These are phyloP conservation scores for Temnothorax rugatulus DNA, from an alignment of 2,888 invertebrate genomes.

Conservation along the genomic window DNA sequence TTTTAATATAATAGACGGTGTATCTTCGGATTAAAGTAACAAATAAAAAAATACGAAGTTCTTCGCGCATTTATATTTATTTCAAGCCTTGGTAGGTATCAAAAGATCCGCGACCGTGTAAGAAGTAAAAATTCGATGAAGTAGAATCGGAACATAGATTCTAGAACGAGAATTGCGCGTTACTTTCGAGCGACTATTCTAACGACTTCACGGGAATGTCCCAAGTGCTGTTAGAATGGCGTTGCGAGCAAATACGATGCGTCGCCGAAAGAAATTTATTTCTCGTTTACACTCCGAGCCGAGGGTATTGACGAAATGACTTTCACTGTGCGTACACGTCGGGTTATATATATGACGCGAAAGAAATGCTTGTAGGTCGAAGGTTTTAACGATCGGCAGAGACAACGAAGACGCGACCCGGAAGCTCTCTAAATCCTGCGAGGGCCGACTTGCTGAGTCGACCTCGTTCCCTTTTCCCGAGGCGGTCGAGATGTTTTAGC, in stretches of 20 bases:
- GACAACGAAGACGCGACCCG: constrained; percentile 13
- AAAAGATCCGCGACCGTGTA: neutral
- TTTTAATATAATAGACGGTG: neutral
- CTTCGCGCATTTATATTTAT: neutral
- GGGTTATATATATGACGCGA: constrained; percentile 13
- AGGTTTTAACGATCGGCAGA: constrained; percentile 46
- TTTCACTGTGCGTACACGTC: constrained; percentile 45
- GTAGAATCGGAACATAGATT: neutral
- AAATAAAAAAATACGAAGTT: neutral
- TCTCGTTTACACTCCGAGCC: constrained; percentile 4
- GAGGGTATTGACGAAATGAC: constrained; percentile 28
- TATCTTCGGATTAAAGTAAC: neutral
- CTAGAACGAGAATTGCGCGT: neutral
- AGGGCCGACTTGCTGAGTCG: constrained; percentile 24
- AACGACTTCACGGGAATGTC: constrained; percentile 7
- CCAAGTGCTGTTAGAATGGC: constrained; percentile 2
- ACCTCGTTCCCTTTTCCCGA: constrained; percentile 65
- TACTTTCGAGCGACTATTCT: constrained; percentile 26
- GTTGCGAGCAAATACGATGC: constrained; percentile 6
- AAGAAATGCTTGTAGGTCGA: constrained; percentile 44
- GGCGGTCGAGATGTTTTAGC: constrained; percentile 31
- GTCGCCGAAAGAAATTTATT: constrained; percentile 26
- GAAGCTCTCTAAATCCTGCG: constrained; percentile 53
- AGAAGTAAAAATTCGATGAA: neutral
- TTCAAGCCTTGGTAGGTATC: neutral